These are phyloP conservation scores for Acrocephalus arundinaceus DNA, from an alignment of 2,113 vertebrate genomes.

Conservation along the genomic window DNA sequence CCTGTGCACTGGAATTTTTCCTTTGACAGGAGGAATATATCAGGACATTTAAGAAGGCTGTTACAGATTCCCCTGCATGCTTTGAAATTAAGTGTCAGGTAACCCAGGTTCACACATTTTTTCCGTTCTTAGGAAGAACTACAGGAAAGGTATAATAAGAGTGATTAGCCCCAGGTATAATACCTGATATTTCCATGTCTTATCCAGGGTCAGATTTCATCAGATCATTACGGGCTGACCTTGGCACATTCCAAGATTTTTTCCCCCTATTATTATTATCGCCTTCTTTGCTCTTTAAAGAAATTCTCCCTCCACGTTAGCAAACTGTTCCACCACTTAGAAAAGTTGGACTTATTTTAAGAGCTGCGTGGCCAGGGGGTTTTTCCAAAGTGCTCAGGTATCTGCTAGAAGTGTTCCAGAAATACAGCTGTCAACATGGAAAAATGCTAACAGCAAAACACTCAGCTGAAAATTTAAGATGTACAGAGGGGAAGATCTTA, in stretches of 20 bases:
- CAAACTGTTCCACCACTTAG: neutral
- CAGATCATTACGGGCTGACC: neutral
- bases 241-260: conserved; percentile 26
- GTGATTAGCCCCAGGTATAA: conserved; percentile 14
- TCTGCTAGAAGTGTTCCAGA: conserved; percentile 4
- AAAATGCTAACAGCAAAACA: conserved; percentile 56
- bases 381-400: conserved; percentile 45
- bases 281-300: conserved; percentile 8
- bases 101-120: neutral
- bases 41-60: neutral
- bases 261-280: neutral
- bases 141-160: neutral
- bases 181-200: conserved; percentile 8
- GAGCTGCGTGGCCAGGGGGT: conserved; percentile 29
- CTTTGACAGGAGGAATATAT: neutral
- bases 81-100: neutral
- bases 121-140: conserved; percentile 7
- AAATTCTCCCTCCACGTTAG: neutral
- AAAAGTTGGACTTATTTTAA: neutral
- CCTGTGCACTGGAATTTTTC: neutral
- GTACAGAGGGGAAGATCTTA: neutral
- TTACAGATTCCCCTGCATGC: neutral
- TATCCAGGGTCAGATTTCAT: neutral
- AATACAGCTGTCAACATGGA: conserved; percentile 32
- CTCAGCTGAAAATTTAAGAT: conserved; percentile 23